phyloP scores from a whole-genome alignment of 2,113 vertebrate species.

The Paradoxurus hermaphroditus region DNA sequence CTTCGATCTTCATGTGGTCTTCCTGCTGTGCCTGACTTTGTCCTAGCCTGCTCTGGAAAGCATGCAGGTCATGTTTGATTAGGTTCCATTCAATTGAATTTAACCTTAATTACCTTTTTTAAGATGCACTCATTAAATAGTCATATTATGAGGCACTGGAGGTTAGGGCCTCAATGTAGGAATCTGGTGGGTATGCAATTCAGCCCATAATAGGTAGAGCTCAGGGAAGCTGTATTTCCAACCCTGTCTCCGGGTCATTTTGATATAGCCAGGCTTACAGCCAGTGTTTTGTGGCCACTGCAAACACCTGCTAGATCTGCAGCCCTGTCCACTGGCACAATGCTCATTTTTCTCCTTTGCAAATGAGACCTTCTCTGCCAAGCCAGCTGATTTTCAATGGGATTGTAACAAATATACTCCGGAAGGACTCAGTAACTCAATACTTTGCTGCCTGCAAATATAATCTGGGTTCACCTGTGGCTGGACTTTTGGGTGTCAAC shows the following conservation, averaged over 20 bases:
- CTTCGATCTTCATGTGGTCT: background rate
- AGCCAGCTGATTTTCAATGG: conserved; percentile 61
- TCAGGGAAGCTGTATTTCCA: background rate
- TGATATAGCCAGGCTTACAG: background rate
- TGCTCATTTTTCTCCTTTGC: conserved; percentile 60
- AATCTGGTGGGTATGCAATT: background rate
- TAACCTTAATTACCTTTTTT: background rate
- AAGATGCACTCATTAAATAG: background rate
- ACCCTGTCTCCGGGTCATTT: background rate
- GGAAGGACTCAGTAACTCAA: conserved; percentile 57
- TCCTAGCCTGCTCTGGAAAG: background rate
- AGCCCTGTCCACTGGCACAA: conserved; percentile 10
- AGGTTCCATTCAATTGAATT: background rate
- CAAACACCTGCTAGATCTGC: conserved; percentile 54
- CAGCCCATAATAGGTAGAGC: background rate
- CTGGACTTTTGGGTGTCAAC: conserved; percentile 40
- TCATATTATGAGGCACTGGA: background rate
- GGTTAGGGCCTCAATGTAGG: background rate
- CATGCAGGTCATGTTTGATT: background rate
- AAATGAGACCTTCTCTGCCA: conserved; percentile 58
- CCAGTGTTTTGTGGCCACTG: background rate
- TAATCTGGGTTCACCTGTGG: conserved; percentile 56
- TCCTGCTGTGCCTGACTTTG: background rate
- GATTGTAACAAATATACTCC: conserved; percentile 46
- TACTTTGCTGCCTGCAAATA: conserved; percentile 53